Evolutionary conservation across 2,888 invertebrate species (phyloP).

Genomic region (Pogonocherus hispidulus): DNA sequence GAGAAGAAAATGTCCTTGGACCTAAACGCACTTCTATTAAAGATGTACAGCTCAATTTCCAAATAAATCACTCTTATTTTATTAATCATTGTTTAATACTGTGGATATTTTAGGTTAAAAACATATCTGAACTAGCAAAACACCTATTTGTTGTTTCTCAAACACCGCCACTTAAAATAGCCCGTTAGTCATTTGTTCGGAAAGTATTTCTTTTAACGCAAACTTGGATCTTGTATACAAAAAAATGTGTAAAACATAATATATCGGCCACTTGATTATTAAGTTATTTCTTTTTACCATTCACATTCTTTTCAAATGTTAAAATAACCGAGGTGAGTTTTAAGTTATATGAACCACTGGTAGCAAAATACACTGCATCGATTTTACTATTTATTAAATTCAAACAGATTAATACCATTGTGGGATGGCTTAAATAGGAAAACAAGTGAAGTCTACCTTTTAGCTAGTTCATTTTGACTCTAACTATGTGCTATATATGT

Average conservation of each 20-base stretch:
- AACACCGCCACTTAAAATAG: conserved; percentile 25
- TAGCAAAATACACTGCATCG: conserved; percentile 21
- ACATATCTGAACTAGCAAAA: not conserved
- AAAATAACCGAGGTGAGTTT: not conserved
- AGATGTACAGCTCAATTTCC: conserved; percentile 29
- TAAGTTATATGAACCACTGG: conserved; percentile 8
- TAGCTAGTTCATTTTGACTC: conserved; percentile 61
- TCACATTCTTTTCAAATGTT: conserved; percentile 8
- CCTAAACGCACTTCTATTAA: conserved; percentile 30
- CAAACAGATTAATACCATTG: not conserved
- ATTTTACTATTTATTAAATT: conserved; percentile 20
- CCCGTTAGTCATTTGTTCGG: conserved; percentile 21
- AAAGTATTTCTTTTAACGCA: too few species aligned
- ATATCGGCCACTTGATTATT: too few species aligned
- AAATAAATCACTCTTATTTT: conserved; percentile 34
- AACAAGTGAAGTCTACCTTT: conserved; percentile 54
- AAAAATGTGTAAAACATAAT: not conserved
- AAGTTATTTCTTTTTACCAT: conserved; percentile 4
- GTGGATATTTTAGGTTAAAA: not conserved
- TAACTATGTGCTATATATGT: conserved; percentile 63
- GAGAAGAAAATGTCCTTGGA: conserved; percentile 31
- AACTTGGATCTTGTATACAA: too few species aligned
- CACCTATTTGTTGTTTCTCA: conserved; percentile 9
- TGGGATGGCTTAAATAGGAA: not conserved
- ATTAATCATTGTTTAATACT: conserved; percentile 34